phyloP scores from a whole-genome alignment of 2,113 vertebrate genomes.

The Plotosus lineatus region DNA sequence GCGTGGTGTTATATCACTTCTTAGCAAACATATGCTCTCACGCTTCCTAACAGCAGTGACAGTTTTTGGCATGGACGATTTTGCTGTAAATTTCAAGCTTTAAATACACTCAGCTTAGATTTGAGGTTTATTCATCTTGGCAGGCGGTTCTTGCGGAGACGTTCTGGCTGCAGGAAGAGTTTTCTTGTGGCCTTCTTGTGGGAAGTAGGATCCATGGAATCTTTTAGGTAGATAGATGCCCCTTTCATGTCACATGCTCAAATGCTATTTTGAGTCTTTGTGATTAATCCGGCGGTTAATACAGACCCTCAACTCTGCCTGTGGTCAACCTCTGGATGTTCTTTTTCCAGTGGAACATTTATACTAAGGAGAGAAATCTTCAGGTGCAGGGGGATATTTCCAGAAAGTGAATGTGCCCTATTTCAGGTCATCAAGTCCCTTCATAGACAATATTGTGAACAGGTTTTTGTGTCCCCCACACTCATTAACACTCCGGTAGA shows the following conservation, averaged over 20 bases:
- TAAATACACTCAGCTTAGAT: conserved; percentile 10
- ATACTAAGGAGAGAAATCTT: background rate
- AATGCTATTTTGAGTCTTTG: conserved; percentile 24
- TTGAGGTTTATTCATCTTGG: conserved; percentile 23
- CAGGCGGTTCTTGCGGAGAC: background rate
- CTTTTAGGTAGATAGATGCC: conserved; percentile 15
- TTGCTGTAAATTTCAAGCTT: conserved; percentile 22
- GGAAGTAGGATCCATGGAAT: conserved; percentile 23
- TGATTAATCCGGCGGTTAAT: conserved; percentile 43
- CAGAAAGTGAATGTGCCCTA: conserved; percentile 1
- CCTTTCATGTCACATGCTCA: background rate
- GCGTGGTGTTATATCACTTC: background rate
- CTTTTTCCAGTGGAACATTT: conserved; percentile 23
- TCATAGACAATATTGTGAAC: no score
- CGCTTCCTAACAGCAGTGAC: background rate
- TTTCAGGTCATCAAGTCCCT: background rate
- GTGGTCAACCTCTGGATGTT: conserved; percentile 50
- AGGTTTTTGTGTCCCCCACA: no score
- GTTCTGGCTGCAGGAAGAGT: conserved; percentile 6
- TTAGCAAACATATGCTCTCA: background rate
- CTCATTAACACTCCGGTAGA: no score
- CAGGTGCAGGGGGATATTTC: conserved; percentile 39
- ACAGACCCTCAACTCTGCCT: conserved; percentile 16
- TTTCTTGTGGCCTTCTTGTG: background rate
- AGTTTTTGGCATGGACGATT: background rate